Conservation (phyloP, 2,113 vertebrate species). For the Propithecus coquereli region DNA sequence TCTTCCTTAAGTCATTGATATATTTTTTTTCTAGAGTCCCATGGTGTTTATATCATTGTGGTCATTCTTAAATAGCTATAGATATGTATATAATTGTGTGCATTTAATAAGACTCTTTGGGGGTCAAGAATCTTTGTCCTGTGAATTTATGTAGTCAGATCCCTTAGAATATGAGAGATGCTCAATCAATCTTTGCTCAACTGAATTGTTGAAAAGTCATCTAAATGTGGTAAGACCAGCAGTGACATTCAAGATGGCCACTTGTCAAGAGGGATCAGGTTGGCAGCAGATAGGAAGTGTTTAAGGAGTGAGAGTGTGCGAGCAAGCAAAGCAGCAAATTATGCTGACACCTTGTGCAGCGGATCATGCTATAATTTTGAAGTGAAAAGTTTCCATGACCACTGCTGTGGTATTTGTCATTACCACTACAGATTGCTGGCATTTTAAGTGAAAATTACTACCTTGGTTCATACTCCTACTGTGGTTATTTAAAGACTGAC, state of each 20-base stretch:
- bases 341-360: not conserved
- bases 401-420: not conserved
- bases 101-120: not conserved
- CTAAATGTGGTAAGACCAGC: not conserved
- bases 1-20: not conserved
- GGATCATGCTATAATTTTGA: not conserved
- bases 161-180: not conserved
- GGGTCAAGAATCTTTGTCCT: no score
- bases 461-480: not conserved
- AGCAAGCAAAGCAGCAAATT: not conserved
- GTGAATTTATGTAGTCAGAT: not conserved
- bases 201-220: not conserved
- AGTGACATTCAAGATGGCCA: not conserved
- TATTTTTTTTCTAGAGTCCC: not conserved
- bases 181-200: not conserved
- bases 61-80: not conserved
- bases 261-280: not conserved
- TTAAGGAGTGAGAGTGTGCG: not conserved
- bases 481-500: not conserved
- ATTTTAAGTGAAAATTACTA: slow-evolving; percentile 35
- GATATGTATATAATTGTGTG: not conserved
- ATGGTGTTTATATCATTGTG: not conserved
- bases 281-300: not conserved
- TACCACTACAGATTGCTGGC: not conserved
- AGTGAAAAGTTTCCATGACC: slow-evolving; percentile 15